phyloP scores from a whole-genome alignment of 2,113 vertebrate genomes.

The Chroicocephalus ridibundus region DNA sequence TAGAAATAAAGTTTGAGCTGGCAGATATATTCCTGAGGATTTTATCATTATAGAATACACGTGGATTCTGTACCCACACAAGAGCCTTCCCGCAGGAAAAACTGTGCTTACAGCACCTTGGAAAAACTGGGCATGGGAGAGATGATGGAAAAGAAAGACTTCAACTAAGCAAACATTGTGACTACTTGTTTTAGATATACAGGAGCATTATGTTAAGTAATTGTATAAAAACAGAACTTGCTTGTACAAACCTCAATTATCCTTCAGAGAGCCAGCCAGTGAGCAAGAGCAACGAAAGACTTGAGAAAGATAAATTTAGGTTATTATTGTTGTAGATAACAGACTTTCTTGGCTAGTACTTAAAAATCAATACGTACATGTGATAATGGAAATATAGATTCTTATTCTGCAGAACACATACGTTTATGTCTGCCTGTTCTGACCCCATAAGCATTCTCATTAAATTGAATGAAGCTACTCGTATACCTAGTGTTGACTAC shows the following conservation, averaged over 20 bases:
- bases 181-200: background rate
- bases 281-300: background rate
- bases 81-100: background rate
- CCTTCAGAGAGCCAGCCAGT: background rate
- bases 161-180: rapidly evolving
- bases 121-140: background rate
- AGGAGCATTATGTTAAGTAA: background rate
- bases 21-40: background rate
- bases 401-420: background rate
- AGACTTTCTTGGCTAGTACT: background rate
- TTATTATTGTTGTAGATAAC: background rate
- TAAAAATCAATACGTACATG: background rate
- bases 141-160: background rate
- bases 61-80: background rate
- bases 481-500: rapidly evolving
- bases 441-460: background rate
- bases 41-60: background rate
- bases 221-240: background rate
- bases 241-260: background rate
- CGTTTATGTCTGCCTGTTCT: background rate
- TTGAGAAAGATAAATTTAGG: background rate
- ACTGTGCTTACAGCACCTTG: background rate
- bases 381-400: background rate
- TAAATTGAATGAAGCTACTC: background rate
- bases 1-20: background rate